Evolutionary conservation across 2,888 invertebrate genomes (phyloP).

Genomic region (Rotaria magnacalcarata): DNA sequence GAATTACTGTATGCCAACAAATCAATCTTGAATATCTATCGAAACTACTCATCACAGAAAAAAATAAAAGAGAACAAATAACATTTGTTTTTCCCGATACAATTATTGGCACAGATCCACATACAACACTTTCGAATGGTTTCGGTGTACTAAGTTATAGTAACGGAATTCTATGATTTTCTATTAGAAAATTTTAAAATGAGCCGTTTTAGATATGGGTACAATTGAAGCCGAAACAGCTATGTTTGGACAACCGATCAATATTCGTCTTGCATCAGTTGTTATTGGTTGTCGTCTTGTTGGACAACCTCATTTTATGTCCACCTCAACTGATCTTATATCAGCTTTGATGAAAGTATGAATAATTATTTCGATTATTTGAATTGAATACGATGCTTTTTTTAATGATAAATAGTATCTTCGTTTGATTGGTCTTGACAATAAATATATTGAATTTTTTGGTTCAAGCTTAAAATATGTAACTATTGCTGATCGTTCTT

Average conservation of each 20-base stretch:
- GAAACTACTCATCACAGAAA: conserved; percentile 73
- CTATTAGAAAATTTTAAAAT: background rate
- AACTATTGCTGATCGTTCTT: conserved; percentile 91
- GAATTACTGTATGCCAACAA: conserved; percentile 95
- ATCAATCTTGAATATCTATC: conserved; percentile 92
- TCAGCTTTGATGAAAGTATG: conserved; percentile 88
- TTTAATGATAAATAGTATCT: conserved; percentile 66
- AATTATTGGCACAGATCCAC: conserved; percentile 93
- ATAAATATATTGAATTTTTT: conserved; percentile 97
- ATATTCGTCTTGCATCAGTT: conserved; percentile 89
- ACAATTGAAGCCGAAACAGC: conserved; percentile 77
- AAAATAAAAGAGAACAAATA: conserved; percentile 54
- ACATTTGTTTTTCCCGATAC: conserved; percentile 76
- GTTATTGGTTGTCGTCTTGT: conserved; percentile 75
- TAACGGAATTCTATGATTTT: conserved; percentile 54
- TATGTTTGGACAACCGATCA: conserved; percentile 93
- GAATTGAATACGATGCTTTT: too few species aligned
- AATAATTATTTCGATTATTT: background rate
- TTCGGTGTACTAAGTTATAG: conserved; percentile 95
- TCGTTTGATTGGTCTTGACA: conserved; percentile 87
- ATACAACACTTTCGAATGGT: conserved; percentile 98
- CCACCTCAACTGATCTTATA: conserved; percentile 92
- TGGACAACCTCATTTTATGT: conserved; percentile 74
- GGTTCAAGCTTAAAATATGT: conserved; percentile 83
- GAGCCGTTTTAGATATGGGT: conserved; percentile 38